A percentile compares a stretch with the other conserved stretches of the same genome.
Evolutionary conservation across 1,140 invertebrate genomes (phyloP).

Genomic region (Solenopsis fugax): DNA sequence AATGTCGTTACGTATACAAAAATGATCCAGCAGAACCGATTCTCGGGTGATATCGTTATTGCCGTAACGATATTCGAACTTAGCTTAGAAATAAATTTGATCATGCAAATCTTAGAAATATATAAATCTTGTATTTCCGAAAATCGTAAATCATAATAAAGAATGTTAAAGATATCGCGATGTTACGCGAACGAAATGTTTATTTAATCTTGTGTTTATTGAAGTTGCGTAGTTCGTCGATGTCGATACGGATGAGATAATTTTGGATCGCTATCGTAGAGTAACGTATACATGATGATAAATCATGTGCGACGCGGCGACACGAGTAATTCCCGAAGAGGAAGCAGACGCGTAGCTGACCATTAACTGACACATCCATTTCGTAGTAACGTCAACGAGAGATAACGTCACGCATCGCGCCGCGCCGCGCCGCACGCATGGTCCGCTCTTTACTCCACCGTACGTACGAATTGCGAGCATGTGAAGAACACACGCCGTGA

Average conservation of each 20-base stretch:
- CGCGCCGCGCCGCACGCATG: background rate
- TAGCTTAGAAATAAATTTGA: background rate
- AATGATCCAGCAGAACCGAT: background rate
- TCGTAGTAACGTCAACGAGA: slow-evolving; percentile 42
- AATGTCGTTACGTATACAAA: background rate
- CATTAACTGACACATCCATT: slow-evolving; percentile 54
- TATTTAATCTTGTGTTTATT: background rate
- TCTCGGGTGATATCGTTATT: background rate
- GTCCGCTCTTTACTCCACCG: background rate
- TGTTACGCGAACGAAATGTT: background rate
- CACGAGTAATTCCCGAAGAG: background rate
- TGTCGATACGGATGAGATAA: background rate
- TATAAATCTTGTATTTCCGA: background rate
- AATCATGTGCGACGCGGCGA: slow-evolving; percentile 8
- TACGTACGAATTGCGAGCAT: background rate
- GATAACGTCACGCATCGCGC: slow-evolving; percentile 5
- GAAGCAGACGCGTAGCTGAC: slow-evolving; percentile 36
- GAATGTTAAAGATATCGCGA: background rate
- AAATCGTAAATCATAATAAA: background rate
- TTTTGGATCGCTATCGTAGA: background rate
- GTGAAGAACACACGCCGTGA: background rate
- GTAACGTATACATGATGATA: slow-evolving; percentile 10
- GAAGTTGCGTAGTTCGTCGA: background rate
- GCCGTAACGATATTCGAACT: background rate
- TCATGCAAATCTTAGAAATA: background rate